A percentile compares a stretch with the other conserved stretches of the same genome.
phyloP scores from a whole-genome alignment of 2,888 invertebrate species.

The Argyresthia albistria region DNA sequence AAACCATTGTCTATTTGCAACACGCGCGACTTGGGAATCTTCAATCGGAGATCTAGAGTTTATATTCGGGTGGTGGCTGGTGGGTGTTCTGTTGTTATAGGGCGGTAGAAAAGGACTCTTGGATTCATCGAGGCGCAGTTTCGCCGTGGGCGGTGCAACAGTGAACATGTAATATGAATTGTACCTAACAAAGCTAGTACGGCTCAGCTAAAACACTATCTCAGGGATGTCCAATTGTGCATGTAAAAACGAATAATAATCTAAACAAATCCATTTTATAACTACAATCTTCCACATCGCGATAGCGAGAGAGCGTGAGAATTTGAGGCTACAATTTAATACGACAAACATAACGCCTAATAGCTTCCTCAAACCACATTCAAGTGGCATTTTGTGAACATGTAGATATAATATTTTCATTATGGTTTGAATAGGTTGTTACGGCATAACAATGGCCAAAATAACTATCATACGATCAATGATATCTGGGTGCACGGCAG shows the following conservation, averaged over 20 bases:
- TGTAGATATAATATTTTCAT: constrained; percentile 14
- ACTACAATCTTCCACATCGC: constrained; percentile 13
- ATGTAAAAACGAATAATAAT: constrained; percentile 5
- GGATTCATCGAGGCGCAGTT: constrained; percentile 30
- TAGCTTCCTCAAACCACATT: not conserved
- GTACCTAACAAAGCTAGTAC: constrained; percentile 31
- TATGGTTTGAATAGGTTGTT: constrained; percentile 8
- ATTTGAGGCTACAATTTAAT: constrained; percentile 9
- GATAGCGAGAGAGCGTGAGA: constrained; percentile 22
- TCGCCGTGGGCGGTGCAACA: constrained; percentile 58
- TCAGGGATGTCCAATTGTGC: constrained; percentile 28
- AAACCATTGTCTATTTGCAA: not conserved
- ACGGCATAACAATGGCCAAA: constrained; percentile 13
- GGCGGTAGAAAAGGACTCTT: constrained; percentile 19
- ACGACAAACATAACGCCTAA: not conserved
- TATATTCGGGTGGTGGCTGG: not conserved
- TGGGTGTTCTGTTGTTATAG: not conserved
- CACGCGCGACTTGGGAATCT: not conserved
- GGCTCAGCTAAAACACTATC: constrained; percentile 18
- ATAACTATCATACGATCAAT: constrained; percentile 12
- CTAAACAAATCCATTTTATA: not conserved
- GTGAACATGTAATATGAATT: constrained; percentile 63
- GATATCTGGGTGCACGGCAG: too few species aligned
- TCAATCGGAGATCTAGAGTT: not conserved
- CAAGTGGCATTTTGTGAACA: not conserved